Base-by-base conservation (phyloP, 2,113 vertebrate species). In the Xenus cinereus region DNA sequence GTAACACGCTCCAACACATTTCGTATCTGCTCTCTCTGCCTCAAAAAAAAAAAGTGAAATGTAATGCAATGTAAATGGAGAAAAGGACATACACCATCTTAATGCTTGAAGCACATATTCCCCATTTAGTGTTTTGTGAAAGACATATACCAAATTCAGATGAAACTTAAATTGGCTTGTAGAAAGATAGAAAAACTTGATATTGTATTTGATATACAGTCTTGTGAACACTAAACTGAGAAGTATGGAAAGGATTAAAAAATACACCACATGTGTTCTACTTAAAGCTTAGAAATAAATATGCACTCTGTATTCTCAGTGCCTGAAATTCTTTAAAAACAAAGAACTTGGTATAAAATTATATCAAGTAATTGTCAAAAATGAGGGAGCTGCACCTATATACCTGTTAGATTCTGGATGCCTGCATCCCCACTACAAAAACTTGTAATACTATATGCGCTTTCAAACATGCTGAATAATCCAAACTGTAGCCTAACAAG, bases 401-500 rank as follows among this genome's bases (percentile, higher is more conserved):
- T 64, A 93, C 94, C 90, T 79, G 90, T 89, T 90, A 95, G 87
- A 87, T 96, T 97, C 97, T 92, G 97, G 98, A 98, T 98, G 98
- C 97, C 98, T 96, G 98, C 98, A 98, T 97, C 98, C 97, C 98
- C 96, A 56, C 95, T 97, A 97, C 97, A 97, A 97, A 98, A 97
- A 93, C 92, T 88, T 94, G 77, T 96, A 94, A 96, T 97, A 96
- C 80, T 91, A 12, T 46, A 32, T 23, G 87, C 13, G 4, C 92
- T 94, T 97, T 85, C 93, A 89, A 88, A 94, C 85, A 79, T 86
- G 92, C 81, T 80, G 94, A 89, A 96, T 46, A 96, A 87, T 50
- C 84, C 72, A 56, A n/a, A 79, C 50, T 41, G 83, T 83, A 93
- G 66, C 62, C 87, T 54, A 53, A 59, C 81, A 93, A 97, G 92